A percentile compares a stretch with the other conserved stretches of the same genome.
Evolutionary conservation across 2,113 vertebrate genomes (phyloP).

Genomic region (Isurus oxyrinchus): DNA sequence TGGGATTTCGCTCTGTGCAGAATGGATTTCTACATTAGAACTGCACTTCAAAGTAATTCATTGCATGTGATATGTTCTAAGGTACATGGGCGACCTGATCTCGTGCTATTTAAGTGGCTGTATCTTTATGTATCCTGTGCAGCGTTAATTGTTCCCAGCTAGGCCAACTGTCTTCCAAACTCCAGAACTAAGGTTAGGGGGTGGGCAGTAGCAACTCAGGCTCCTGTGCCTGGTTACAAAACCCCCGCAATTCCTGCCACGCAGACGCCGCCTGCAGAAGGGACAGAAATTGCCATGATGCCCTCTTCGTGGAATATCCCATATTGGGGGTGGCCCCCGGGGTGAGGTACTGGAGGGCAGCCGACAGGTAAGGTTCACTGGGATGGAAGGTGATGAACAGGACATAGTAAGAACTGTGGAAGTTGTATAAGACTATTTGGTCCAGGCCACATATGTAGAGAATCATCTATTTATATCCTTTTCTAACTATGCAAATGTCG

Average conservation of each 20-base stretch:
- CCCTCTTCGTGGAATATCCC: background rate
- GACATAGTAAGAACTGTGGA: background rate
- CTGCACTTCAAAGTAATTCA: background rate
- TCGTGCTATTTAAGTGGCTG: background rate
- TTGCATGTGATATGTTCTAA: background rate
- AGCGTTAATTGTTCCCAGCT: background rate
- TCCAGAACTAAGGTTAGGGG: background rate
- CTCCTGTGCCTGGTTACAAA: background rate
- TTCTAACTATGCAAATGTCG: background rate
- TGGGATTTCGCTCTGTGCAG: background rate
- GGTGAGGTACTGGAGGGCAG: background rate
- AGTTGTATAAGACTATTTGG: background rate
- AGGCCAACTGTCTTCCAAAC: background rate
- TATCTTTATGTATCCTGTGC: background rate
- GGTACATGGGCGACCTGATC: background rate
- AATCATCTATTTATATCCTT: conserved; percentile 12
- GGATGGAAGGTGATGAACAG: background rate
- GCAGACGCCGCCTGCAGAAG: background rate
- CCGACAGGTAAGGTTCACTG: background rate
- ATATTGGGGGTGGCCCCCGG: background rate
- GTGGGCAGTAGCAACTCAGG: background rate
- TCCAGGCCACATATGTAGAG: background rate
- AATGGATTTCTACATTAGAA: background rate
- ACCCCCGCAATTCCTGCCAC: background rate
- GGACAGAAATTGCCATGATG: background rate